A percentile compares a stretch with the other conserved stretches of the same genome.
Evolutionary conservation across 2,888 invertebrate species (phyloP).

Genomic region (Esperia sulphurella): DNA sequence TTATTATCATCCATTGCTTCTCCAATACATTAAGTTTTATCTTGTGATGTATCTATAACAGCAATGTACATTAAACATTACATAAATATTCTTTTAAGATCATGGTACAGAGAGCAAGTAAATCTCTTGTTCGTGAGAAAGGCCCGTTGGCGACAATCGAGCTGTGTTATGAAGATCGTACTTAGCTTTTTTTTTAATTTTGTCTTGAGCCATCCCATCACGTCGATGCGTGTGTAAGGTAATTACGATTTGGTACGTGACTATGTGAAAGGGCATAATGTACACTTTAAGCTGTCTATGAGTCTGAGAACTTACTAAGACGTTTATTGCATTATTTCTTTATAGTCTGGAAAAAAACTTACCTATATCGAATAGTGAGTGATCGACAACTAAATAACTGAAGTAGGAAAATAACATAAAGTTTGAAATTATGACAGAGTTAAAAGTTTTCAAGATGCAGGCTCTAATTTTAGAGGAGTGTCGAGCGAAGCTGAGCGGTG

Average conservation of each 20-base stretch:
- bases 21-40: neutral
- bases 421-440: no score
- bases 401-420: no score
- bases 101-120: slow-evolving; percentile 18
- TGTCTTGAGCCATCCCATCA: slow-evolving; percentile 28
- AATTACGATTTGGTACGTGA: slow-evolving; percentile 9
- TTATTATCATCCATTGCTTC: slow-evolving; percentile 12
- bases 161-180: slow-evolving; percentile 10
- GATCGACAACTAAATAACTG: no score
- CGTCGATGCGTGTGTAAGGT: slow-evolving; percentile 22
- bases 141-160: slow-evolving; percentile 51
- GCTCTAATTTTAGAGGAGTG: no score
- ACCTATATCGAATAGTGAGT: no score
- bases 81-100: neutral
- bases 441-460: no score
- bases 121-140: slow-evolving; percentile 52
- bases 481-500: no score
- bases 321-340: no score
- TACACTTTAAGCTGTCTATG: neutral
- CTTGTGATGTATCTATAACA: neutral
- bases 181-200: slow-evolving; percentile 12
- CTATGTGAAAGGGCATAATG: slow-evolving; percentile 17
- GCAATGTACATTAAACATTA: neutral
- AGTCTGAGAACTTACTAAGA: neutral
- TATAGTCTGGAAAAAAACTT: no score